Percentiles rank a stretch among this genome's conserved stretches.
Evolutionary conservation across 2,888 invertebrate genomes (phyloP).

Genomic region (Hemithea aestivaria): DNA sequence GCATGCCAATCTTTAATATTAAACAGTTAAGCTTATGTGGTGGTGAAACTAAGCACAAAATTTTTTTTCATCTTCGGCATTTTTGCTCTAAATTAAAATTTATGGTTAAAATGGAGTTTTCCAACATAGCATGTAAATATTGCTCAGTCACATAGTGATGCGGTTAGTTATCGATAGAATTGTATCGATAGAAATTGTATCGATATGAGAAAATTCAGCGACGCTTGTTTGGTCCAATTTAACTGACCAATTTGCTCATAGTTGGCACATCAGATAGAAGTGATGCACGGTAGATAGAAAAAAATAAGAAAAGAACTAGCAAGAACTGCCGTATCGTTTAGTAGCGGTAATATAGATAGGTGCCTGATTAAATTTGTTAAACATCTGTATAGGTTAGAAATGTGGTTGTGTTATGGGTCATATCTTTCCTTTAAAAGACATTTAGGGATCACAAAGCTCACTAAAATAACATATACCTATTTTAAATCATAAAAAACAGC

Average conservation of each 20-base stretch:
- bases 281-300: conserved; percentile 63
- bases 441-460: conserved; percentile 10
- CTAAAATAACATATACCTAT: not conserved
- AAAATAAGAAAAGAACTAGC: conserved; percentile 49
- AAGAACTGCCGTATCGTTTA: conserved; percentile 58
- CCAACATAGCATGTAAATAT: conserved; percentile 52
- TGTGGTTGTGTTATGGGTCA: conserved; percentile 27
- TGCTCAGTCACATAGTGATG: conserved; percentile 53
- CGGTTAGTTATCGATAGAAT: conserved; percentile 27
- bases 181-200: conserved; percentile 13
- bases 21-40: conserved; percentile 31
- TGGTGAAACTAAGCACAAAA: conserved; percentile 57
- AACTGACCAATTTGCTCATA: conserved; percentile 68
- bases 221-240: conserved; percentile 62
- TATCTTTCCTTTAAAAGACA: conserved; percentile 23
- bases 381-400: conserved; percentile 22
- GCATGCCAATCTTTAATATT: conserved; percentile 22
- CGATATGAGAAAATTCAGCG: conserved; percentile 30
- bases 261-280: conserved; percentile 61
- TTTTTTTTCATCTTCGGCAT: conserved; percentile 49
- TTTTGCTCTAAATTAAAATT: conserved; percentile 46
- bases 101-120: conserved; percentile 33
- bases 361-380: conserved; percentile 29
- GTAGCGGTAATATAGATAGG: conserved; percentile 34
- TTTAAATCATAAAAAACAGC: conserved; percentile 1